Percentiles rank a stretch among this genome's conserved stretches.
These are phyloP conservation scores for Mycetomoellerius zeteki DNA, from an alignment of 1,140 invertebrate species.

Conservation along the genomic window DNA sequence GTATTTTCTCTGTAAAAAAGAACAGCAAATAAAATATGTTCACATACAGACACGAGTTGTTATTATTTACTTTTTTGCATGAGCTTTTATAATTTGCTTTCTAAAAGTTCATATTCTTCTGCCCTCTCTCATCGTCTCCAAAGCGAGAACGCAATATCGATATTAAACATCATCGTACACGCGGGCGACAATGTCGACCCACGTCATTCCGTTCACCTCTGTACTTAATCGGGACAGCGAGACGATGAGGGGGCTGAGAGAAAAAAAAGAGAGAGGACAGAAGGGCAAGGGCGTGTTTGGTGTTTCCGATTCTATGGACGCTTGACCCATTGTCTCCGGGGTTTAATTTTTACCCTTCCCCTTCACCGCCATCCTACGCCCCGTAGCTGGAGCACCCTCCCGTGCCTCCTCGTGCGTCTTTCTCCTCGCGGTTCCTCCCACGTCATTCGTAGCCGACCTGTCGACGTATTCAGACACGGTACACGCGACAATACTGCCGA, in stretches of 20 bases:
- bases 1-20: neutral
- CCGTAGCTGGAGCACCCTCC: neutral
- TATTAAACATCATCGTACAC: conserved; percentile 24
- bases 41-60: neutral
- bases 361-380: conserved; percentile 36
- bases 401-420: conserved; percentile 47
- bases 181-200: neutral
- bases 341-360: conserved; percentile 85
- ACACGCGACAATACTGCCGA: conserved; percentile 79
- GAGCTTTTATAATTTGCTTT: neutral
- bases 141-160: conserved; percentile 3
- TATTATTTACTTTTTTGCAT: neutral
- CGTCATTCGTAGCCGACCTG: conserved; percentile 78
- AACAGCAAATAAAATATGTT: neutral
- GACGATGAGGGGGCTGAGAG: conserved; percentile 48
- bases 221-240: conserved; percentile 68
- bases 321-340: conserved; percentile 87
- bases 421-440: conserved; percentile 69
- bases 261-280: conserved; percentile 55
- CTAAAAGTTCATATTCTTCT: neutral
- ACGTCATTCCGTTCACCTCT: conserved; percentile 41
- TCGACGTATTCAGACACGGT: conserved; percentile 77
- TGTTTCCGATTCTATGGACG: conserved; percentile 85
- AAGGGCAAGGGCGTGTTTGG: conserved; percentile 84
- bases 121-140: neutral